Base-by-base conservation (phyloP, 2,888 invertebrate species). In the Sinotaia quadrata region DNA sequence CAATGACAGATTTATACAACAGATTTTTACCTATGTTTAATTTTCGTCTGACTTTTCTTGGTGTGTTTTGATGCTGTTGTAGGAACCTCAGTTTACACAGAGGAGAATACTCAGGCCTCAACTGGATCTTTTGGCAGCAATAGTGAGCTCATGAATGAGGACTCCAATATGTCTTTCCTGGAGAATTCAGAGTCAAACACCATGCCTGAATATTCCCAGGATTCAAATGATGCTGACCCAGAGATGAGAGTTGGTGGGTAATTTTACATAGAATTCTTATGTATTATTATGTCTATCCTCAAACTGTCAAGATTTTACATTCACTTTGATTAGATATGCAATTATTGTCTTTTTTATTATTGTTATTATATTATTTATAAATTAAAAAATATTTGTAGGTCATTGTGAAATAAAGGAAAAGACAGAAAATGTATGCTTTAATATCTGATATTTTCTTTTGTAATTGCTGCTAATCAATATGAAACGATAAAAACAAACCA, bases 41-140 rank as follows among this genome's bases (percentile, higher is more conserved):
- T n/a, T n/a, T n/a, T n/a, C n/a, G n/a, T n/a, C n/a, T n/a, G n/a
- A n/a, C n/a, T n/a, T n/a, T n/a, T n/a, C n/a, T n/a, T n/a, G n/a
- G n/a, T n/a, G n/a, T 18, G 60, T 8, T 61, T n/a, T 44, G n/a
- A 44, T 47, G 33, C 37, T 66, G 21, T 68, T 27, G 12, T 74
- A 75, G 75, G 74, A 15, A 66, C 77, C 12, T 77, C 80, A n/a
- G 68, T 82, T 47, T 81, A 81, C 62, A 80, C 81, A 37, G 86
- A 86, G 68, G 86, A 86, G 67, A 82, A 75, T 58, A 86, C 86
- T 0, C 78, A 79, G 68, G 84, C 84, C 71, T 85, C 85, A 7
- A 78, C 79, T 36, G 82, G 78, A 36, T 84, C 84, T 3, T 81
- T 78, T 68, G 77, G 75, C 66, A 82, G 81, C 49, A 79, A 79